phyloP scores from a whole-genome alignment of 2,113 vertebrate species.

The Tichodroma muraria region DNA sequence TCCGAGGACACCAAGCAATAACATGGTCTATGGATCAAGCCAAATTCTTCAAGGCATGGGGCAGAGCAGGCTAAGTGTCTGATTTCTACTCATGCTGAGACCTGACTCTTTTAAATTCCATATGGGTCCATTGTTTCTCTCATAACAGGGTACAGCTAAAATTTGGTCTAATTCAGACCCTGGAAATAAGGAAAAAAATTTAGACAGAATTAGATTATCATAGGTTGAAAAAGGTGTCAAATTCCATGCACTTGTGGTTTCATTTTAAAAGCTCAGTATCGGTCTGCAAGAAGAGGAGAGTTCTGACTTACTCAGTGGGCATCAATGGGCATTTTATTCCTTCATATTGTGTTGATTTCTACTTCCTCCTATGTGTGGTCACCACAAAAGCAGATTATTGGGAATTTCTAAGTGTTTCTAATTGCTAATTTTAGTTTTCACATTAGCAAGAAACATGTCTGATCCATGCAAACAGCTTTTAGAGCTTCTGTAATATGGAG shows the following conservation, averaged over 20 bases:
- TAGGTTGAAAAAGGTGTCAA: background rate
- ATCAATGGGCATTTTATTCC: background rate
- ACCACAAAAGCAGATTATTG: background rate
- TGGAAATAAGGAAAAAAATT: background rate
- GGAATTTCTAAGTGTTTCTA: background rate
- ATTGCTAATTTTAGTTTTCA: background rate
- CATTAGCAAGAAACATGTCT: background rate
- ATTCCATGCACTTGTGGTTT: background rate
- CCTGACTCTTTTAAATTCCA: background rate
- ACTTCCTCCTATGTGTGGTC: background rate
- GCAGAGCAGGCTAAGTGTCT: background rate
- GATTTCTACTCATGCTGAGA: background rate
- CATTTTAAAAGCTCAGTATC: background rate
- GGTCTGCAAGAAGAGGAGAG: background rate
- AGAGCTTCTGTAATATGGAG: background rate
- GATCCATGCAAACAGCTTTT: background rate
- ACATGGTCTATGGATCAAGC: background rate
- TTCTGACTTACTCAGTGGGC: background rate
- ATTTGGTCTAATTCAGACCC: background rate
- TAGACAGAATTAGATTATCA: background rate
- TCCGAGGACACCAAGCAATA: background rate
- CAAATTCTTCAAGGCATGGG: background rate
- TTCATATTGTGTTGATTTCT: background rate
- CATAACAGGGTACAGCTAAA: background rate
- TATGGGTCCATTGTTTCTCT: background rate